Base-by-base conservation (phyloP, 1,140 invertebrate species). In the Globodera ellingtonae region DNA sequence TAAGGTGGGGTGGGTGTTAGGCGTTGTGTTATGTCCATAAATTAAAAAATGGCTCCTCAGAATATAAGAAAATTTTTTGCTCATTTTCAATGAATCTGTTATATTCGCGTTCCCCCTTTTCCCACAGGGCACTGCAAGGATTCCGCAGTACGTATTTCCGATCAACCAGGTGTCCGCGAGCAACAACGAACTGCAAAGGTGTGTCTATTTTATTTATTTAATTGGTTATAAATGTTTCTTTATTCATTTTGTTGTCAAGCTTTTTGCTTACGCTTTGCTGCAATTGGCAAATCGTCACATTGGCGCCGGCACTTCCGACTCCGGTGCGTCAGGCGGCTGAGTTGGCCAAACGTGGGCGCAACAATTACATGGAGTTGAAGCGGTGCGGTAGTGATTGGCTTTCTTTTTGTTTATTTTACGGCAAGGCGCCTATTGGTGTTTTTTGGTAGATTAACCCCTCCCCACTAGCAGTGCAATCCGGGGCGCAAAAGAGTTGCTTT, bases 261-360 rank as follows among this genome's bases (percentile, higher is more conserved):
- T 82, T 82, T 48, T 67, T 78, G 24, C 47, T 70, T 48, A 59
- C 56, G 10, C 21, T 82, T 0, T 83, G 81, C 52, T 59, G 81
- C 47, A 75, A 73, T 35, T 77, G 79, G 50, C 81, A 82, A 44
- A 82, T 82, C 21, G 81, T 82, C 15, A 77, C 46, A 8, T 56
- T 70, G 46, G 71, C 80, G 0, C 47, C 79, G n/a, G 44, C 72
- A 48, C 65, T 82, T 24, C 81, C 81, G 4, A 78, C 72, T 18
- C 81, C 81, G 4, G 81, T 82, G 4, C 78, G 70, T n/a, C 81
- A 82, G 18, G 81, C 81, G 8, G 44, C 66, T 7, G 81, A 82
- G 15, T 59, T 82, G 24, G 81, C 81, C 5, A 82, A 82, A 13
- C 72, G 81, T 44, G 81, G 81, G 8, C 52, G 48, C 7, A 81